Evolutionary conservation across 2,797 vertebrate genomes (phyloP), one percentile per base, ranked within the genome.

Genomic region (Pipistrellus kuhlii): DNA sequence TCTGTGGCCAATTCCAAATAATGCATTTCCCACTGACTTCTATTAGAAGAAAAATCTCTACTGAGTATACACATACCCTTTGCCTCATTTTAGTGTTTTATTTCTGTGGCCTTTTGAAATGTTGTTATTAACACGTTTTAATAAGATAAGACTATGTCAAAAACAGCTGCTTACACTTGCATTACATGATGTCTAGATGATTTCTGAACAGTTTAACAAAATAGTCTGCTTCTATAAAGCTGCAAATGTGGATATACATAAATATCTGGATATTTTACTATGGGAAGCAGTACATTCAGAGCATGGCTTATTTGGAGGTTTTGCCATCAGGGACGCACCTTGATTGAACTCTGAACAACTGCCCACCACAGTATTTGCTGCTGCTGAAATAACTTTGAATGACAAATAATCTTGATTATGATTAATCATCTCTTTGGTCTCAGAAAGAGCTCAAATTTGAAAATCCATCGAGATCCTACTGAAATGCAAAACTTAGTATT

Each of bases 81-180:
- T 38, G 9, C 38, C 48, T 89, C 59, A 75, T 44, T 73, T 85
- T 72, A 90, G n/a, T 57, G 35, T 77, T 90, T 88, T 69, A 55
- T 72, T 88, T 91, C 51, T 77, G 10, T 72, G 38, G 27, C 9
- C 59, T 93, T 72, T 73, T 30, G 77, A 91, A 93, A 87, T 68
- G 13, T 46, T 85, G 30, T 20, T n/a, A 8, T 46, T 27, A 32
- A 77, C 57, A 41, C 20, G 46, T 80, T 92, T 75, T 23, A 80
- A 81, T 62, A 48, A 85, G 57, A 75, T 23, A 80, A 81, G 12
- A 76, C 66, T 53, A 15, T 44, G 27, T 72, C 59, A 80, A 93
- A 68, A 57, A 48, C 2, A 85, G 15, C 27, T 38, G 46, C 17
- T 90, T 90, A 3, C 17, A 44, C 12, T 86, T 57, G 38, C 2